Percentiles rank a stretch among this genome's conserved stretches.
These are phyloP conservation scores for honey bee (Apis mellifera) DNA, from an alignment of 1,140 invertebrate genomes.

Conservation along the genomic window DNA sequence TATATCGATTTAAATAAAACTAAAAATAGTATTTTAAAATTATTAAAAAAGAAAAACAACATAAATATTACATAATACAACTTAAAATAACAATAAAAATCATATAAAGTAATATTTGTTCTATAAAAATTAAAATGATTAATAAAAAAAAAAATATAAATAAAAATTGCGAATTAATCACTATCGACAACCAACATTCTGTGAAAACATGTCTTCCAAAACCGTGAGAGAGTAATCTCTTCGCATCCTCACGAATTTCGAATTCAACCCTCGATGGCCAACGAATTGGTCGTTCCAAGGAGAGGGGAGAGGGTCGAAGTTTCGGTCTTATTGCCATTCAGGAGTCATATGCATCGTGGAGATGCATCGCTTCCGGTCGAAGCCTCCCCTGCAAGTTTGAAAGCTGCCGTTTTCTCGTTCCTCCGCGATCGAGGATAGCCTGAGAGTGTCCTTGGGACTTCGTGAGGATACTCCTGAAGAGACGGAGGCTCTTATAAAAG, in stretches of 20 bases:
- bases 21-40: too few species aligned
- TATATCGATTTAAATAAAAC: too few species aligned
- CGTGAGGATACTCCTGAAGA: constrained; percentile 50
- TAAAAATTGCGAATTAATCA: too few species aligned
- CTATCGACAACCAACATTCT: too few species aligned
- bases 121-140: too few species aligned
- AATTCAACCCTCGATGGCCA: constrained; percentile 15
- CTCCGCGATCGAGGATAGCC: neutral
- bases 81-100: too few species aligned
- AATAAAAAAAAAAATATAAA: too few species aligned
- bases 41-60: too few species aligned
- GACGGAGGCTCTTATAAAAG: neutral
- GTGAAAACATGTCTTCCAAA: too few species aligned
- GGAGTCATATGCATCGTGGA: constrained; percentile 25
- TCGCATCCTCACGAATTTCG: constrained; percentile 15
- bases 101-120: too few species aligned
- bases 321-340: constrained; percentile 43
- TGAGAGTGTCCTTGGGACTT: constrained; percentile 42
- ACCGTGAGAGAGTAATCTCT: neutral
- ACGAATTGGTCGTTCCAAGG: too few species aligned
- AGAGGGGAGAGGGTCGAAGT: neutral
- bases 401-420: neutral
- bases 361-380: constrained; percentile 48
- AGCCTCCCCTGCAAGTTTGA: neutral
- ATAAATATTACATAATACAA: too few species aligned